phyloP scores from a whole-genome alignment of 92 coral and sea anemone genomes.

The Virgularia gustaviana region DNA sequence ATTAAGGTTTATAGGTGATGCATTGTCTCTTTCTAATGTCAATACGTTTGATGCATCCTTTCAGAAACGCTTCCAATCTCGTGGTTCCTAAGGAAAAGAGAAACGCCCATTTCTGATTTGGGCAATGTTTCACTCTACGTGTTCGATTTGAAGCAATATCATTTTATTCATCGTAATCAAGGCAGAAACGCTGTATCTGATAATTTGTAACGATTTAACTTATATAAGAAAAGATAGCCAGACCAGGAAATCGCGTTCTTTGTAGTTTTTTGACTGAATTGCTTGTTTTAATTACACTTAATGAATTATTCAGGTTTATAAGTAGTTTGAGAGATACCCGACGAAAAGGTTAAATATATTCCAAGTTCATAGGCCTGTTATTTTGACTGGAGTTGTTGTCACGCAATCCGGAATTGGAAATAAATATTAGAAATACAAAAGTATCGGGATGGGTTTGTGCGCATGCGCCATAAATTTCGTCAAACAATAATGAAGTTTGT shows the following conservation, averaged over 20 bases:
- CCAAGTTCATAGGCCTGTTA: too few species aligned
- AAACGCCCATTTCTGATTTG: constrained; percentile 34
- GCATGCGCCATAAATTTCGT: constrained; percentile 34
- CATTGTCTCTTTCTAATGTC: constrained; percentile 67
- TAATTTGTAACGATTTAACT: too few species aligned
- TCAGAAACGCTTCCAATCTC: constrained; percentile 67
- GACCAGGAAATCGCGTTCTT: too few species aligned
- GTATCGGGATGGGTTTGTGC: constrained; percentile 5
- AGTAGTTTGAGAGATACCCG: background rate
- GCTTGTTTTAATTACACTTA: constrained; percentile 21
- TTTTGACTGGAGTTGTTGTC: too few species aligned
- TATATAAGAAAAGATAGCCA: too few species aligned
- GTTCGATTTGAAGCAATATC: constrained; percentile 1
- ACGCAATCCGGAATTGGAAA: too few species aligned
- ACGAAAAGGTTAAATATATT: background rate
- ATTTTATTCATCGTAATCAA: too few species aligned
- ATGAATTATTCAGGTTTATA: constrained; percentile 32
- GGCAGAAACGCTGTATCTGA: too few species aligned
- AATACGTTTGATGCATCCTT: constrained; percentile 93
- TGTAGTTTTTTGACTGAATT: background rate
- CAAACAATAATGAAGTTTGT: constrained; percentile 2
- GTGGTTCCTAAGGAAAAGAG: constrained; percentile 75
- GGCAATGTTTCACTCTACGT: constrained; percentile 15
- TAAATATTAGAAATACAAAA: too few species aligned
- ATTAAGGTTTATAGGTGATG: constrained; percentile 34